phyloP scores from a whole-genome alignment of 2,113 vertebrate genomes.

The Melanostigma gelatinosum region DNA sequence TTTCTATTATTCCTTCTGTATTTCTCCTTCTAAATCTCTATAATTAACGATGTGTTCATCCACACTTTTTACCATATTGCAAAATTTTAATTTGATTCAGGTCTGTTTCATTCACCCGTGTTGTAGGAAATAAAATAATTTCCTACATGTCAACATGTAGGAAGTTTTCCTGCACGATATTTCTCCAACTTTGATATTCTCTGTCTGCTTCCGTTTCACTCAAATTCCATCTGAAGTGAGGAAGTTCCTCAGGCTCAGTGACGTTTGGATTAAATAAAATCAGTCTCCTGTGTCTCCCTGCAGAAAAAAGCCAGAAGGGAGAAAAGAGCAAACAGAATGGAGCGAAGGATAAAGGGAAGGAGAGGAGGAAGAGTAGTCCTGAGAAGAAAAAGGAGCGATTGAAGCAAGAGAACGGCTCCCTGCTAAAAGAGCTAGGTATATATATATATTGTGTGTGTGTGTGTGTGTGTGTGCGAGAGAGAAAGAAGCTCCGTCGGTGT shows the following conservation, averaged over 20 bases:
- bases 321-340: constrained; percentile 90
- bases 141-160: background rate
- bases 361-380: constrained; percentile 88
- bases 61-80: background rate
- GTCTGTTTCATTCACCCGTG: background rate
- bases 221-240: constrained; percentile 12
- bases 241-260: background rate
- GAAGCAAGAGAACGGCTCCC: constrained; percentile 89
- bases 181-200: constrained; percentile 2
- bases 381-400: constrained; percentile 95
- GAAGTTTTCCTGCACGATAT: background rate
- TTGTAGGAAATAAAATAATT: background rate
- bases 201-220: background rate
- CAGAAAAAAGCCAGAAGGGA: constrained; percentile 89
- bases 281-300: constrained; percentile 64
- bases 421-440: constrained; percentile 93
- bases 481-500: constrained; percentile 17
- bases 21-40: background rate
- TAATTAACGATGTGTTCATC: background rate
- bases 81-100: background rate
- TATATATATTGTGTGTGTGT: constrained; percentile 27
- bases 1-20: background rate
- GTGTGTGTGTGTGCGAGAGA: constrained; percentile 29
- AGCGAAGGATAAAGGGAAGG: constrained; percentile 88
- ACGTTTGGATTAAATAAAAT: constrained; percentile 39